Evolutionary conservation across 2,888 invertebrate genomes (phyloP), one percentile per base, ranked within the genome.

Genomic region (Steinernema hermaphroditum): DNA sequence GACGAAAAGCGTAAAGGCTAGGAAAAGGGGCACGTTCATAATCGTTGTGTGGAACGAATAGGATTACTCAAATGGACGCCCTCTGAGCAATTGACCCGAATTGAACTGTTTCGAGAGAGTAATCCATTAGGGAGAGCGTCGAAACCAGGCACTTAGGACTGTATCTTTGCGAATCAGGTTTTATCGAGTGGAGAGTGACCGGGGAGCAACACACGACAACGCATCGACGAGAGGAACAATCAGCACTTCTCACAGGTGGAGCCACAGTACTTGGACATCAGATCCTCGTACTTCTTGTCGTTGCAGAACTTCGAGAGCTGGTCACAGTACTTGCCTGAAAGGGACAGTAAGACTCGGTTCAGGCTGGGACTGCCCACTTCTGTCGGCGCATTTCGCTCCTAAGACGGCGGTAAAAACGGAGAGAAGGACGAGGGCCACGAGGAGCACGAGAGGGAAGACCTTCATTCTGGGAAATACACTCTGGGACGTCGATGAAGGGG

Each of bases 281-380:
- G 46, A 8, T 46, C 19, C 6, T 4, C 19, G 46, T 46, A 46
- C 16, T 46, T 46, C n/a, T n/a, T n/a, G 46, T 46, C 46, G 46
- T 46, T 14, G 46, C 46, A 46, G 46, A n/a, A 46, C n/a, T 46
- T 19, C n/a, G 19, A 19, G 46, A 46, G 19, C 46, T 16, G 16
- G n/a, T 46, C 46, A 19, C 46, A 46, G 46, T 8, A 46, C 19
- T 46, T 46, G 46, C 46, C 46, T 46, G 46, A 46, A 43, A 46
- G 2, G 46, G 46, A 46, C n/a, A 14, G 46, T 4, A 46, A 46
- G 2, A 8, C 19, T 14, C 46, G 19, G 46, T n/a, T n/a, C 14
- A 8, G 2, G 46, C n/a, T n/a, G 2, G 14, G 46, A 14, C 4
- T 46, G 16, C 46, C 16, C 16, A 46, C 46, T 46, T 14, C 19